Evolutionary conservation across 2,113 vertebrate species (phyloP).

Genomic region (Cnemophilus loriae): DNA sequence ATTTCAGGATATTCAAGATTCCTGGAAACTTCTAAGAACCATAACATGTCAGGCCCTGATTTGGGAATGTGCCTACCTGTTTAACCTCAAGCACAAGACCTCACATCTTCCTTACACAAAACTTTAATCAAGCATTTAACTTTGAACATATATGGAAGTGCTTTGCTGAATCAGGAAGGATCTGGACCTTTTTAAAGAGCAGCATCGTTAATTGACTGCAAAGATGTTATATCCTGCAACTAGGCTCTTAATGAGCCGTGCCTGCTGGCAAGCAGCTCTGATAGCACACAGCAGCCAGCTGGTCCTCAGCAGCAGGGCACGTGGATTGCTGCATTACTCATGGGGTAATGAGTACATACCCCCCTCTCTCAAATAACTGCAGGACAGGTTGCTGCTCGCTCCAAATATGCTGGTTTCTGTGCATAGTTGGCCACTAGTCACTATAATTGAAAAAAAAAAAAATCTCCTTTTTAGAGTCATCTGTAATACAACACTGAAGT

Average conservation of each 20-base stretch:
- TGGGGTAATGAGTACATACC: not conserved
- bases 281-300: not conserved
- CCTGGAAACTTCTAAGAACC: not conserved
- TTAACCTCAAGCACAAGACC: constrained; percentile 6
- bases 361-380: not conserved
- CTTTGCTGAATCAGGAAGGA: not conserved
- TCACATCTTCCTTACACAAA: not conserved
- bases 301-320: not conserved
- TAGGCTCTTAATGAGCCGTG: not conserved
- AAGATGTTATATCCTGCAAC: not conserved
- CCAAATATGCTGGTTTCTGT: not conserved
- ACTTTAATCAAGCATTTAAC: not conserved
- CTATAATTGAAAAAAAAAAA: not conserved
- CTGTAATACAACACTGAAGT: constrained; percentile 11
- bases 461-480: not conserved
- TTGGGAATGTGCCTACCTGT: not conserved
- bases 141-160: not conserved
- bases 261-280: not conserved
- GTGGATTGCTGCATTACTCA: not conserved
- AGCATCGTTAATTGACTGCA: not conserved
- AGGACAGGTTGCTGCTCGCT: not conserved
- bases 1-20: constrained; percentile 16
- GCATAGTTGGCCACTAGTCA: not conserved
- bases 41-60: not conserved
- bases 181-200: not conserved